phyloP scores from a whole-genome alignment of 2,888 invertebrate species.

The Julus scandinavius region DNA sequence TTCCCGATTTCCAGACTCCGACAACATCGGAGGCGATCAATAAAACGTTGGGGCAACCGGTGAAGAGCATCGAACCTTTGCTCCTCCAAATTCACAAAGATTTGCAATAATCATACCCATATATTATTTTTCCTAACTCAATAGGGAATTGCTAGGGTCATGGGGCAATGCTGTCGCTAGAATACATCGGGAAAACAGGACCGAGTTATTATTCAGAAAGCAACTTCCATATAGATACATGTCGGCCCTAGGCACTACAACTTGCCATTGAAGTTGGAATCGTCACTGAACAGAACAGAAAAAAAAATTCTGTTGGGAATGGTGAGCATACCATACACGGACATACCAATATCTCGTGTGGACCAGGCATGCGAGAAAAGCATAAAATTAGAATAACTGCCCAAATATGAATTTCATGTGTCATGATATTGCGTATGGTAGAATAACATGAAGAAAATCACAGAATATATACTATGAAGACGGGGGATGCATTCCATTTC shows the following conservation, averaged over 20 bases:
- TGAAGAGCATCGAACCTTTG: conserved; percentile 9
- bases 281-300: background rate
- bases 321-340: background rate
- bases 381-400: conserved; percentile 46
- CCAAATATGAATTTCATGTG: background rate
- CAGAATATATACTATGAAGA: background rate
- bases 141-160: background rate
- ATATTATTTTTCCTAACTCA: conserved; percentile 37
- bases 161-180: background rate
- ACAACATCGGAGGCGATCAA: background rate
- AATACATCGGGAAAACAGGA: background rate
- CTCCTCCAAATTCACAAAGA: conserved; percentile 27
- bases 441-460: background rate
- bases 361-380: background rate
- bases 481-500: background rate
- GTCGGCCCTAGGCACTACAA: background rate
- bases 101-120: conserved; percentile 40
- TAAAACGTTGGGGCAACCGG: background rate
- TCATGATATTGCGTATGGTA: background rate
- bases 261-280: background rate
- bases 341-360: background rate
- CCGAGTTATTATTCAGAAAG: conserved; percentile 15
- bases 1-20: background rate
- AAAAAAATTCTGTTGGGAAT: background rate
- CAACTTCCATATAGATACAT: background rate